Evolutionary conservation across 2,797 vertebrate species (phyloP).

Genomic region (Sardinella longiceps): DNA sequence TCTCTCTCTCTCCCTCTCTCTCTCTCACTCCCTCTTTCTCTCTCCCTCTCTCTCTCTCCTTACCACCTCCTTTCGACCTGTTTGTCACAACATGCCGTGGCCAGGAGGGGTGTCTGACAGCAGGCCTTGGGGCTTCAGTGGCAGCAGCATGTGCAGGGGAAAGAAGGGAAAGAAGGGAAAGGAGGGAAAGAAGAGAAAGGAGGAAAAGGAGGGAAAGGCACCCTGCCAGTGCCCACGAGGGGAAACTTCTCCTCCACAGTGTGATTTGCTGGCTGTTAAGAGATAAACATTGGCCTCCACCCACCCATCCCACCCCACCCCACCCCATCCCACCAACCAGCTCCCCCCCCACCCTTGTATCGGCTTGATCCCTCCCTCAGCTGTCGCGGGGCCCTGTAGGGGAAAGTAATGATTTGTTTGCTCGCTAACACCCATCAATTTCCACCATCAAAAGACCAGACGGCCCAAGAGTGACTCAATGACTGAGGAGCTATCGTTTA

Average conservation of each 20-base stretch:
- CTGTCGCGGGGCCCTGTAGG: constrained; percentile 49
- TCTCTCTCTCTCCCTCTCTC: not conserved
- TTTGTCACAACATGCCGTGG: constrained; percentile 11
- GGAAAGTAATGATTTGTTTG: constrained; percentile 63
- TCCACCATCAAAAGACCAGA: constrained; percentile 58
- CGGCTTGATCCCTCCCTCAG: constrained; percentile 44
- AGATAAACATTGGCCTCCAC: not conserved
- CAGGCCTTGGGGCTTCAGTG: not conserved
- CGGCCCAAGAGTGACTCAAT: constrained; percentile 53
- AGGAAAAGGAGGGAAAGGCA: no score
- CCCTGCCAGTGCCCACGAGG: not conserved
- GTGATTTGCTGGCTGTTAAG: constrained; percentile 19
- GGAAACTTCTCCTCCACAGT: not conserved
- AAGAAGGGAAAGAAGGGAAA: no score
- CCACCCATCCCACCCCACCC: no score
- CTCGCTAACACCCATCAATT: constrained; percentile 60
- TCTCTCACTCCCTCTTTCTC: not conserved
- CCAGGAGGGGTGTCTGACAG: constrained; percentile 43
- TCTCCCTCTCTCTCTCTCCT: not conserved
- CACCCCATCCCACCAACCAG: no score
- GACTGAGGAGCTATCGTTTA: constrained; percentile 36
- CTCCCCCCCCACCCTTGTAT: constrained; percentile 53
- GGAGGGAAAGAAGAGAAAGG: no score
- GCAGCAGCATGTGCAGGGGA: not conserved
- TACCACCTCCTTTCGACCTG: constrained; percentile 24